Evolutionary conservation across 1,140 invertebrate genomes (phyloP).

Genomic region (Nomia melanderi): DNA sequence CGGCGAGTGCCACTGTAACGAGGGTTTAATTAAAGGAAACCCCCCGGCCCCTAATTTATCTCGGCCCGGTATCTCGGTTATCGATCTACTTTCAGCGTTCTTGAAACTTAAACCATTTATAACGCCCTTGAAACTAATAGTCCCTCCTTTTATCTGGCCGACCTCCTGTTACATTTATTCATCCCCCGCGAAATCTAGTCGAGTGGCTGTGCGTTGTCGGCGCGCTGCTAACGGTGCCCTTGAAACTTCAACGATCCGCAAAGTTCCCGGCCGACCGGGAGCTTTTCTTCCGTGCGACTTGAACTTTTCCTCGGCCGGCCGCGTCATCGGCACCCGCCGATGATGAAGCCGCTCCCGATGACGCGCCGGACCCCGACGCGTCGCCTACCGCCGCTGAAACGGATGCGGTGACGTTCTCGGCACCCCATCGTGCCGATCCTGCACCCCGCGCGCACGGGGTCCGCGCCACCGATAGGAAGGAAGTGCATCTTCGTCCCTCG

Average conservation of each 20-base stretch:
- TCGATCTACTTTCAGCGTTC: conserved; percentile 37
- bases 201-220: not conserved
- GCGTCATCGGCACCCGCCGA: no score
- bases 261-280: not conserved
- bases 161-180: conserved; percentile 45
- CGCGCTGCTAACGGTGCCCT: conserved; percentile 24
- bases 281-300: not conserved
- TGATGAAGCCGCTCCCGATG: no score
- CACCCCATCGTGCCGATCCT: no score
- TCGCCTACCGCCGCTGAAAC: no score
- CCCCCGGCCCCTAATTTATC: not conserved
- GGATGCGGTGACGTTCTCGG: no score
- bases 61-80: not conserved
- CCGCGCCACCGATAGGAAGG: no score
- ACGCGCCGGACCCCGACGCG: no score
- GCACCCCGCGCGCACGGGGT: no score
- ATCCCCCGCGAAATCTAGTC: conserved; percentile 13
- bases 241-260: conserved; percentile 25
- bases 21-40: conserved; percentile 11
- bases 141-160: conserved; percentile 17
- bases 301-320: not conserved
- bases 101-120: conserved; percentile 45
- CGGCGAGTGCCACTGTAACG: not conserved
- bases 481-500: no score
- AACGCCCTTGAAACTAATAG: conserved; percentile 38